Evolutionary conservation across 2,113 vertebrate species (phyloP), one percentile per base, ranked within the genome.

Genomic region (Probosciger aterrimus): DNA sequence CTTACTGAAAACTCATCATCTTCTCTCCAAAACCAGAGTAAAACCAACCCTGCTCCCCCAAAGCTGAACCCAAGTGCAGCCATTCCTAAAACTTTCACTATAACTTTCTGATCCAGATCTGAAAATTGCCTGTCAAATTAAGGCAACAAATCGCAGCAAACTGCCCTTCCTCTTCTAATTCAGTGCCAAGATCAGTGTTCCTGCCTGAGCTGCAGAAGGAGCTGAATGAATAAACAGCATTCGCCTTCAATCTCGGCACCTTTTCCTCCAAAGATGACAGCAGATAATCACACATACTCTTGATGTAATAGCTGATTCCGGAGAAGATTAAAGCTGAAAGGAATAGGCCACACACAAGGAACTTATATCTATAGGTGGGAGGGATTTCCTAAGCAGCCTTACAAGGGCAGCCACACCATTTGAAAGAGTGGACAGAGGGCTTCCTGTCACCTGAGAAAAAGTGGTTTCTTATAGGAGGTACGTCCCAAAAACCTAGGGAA

Each of bases 111-210:
- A 95, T 93, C 73, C 69, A 81, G 80, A 96, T 86, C 93, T 88
- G 90, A 75, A 96, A 96, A 96, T 94, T 88, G 82, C 92, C 82
- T 96, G 92, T 94, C 94, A 93, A 68, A 94, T 96, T 88, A 78
- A 92, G 50, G 20, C 92, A 75, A 57, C 71, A 86, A 92, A 94
- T 93, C 17, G 4, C 85, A 83, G 68, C n/a, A 16, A 59, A 59
- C 71, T 93, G 82, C 92, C 82, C 82, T 93, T 83, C 71, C 85
- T 90, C 71, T 4, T 1, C 75, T 94, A 70, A 86, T 83, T 83
- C 90, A 33, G 25, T 8, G 82, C 79, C 73, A 63, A 63, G 68
- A 91, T 63, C 76, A 44, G 82, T 2, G 2, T n/a, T 86, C 47
- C 64, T 92, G 94, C 53, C 28, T 33, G 35, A 88, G 88, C 90